Percentiles rank a stretch among this genome's conserved stretches.
phyloP scores from a whole-genome alignment of 30 jellyfish, hydroid and myxozoan species.

The Sanderia malayensis region DNA sequence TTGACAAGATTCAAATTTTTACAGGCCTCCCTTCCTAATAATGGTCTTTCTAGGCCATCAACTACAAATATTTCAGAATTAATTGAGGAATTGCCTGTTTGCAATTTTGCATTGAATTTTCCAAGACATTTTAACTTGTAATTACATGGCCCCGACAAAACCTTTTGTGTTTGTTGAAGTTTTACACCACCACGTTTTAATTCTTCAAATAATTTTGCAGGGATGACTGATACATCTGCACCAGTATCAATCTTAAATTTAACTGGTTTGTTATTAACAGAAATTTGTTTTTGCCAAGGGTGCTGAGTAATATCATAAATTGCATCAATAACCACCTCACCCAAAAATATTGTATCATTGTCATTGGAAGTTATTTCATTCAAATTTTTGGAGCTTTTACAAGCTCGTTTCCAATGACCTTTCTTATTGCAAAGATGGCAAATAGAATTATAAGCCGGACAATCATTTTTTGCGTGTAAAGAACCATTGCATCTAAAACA shows the following conservation, averaged over 20 bases:
- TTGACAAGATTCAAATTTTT: slow-evolving; percentile 23
- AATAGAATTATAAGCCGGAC: slow-evolving; percentile 28
- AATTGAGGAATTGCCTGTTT: neutral
- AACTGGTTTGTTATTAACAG: slow-evolving; percentile 15
- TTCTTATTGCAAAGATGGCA: slow-evolving; percentile 25
- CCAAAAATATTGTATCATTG: neutral
- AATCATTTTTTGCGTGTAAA: slow-evolving; percentile 14
- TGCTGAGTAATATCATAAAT: neutral
- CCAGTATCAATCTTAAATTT: slow-evolving; percentile 23
- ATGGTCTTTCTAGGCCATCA: slow-evolving; percentile 37
- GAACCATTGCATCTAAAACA: slow-evolving; percentile 24
- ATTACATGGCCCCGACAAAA: slow-evolving; percentile 28
- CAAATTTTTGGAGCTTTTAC: neutral
- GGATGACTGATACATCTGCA: slow-evolving; percentile 36
- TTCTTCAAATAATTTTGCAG: slow-evolving; percentile 6
- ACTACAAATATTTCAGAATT: slow-evolving; percentile 14
- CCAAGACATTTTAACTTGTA: slow-evolving; percentile 16
- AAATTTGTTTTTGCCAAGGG: slow-evolving; percentile 14
- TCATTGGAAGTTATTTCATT: neutral
- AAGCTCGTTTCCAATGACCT: slow-evolving; percentile 43
- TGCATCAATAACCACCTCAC: slow-evolving; percentile 9
- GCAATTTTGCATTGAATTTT: slow-evolving; percentile 20
- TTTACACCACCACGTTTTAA: slow-evolving; percentile 9
- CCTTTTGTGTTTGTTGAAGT: slow-evolving; percentile 17
- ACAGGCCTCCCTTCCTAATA: slow-evolving; percentile 34